phyloP scores from a whole-genome alignment of 2,113 vertebrate species.

The Hepsetus odoe region DNA sequence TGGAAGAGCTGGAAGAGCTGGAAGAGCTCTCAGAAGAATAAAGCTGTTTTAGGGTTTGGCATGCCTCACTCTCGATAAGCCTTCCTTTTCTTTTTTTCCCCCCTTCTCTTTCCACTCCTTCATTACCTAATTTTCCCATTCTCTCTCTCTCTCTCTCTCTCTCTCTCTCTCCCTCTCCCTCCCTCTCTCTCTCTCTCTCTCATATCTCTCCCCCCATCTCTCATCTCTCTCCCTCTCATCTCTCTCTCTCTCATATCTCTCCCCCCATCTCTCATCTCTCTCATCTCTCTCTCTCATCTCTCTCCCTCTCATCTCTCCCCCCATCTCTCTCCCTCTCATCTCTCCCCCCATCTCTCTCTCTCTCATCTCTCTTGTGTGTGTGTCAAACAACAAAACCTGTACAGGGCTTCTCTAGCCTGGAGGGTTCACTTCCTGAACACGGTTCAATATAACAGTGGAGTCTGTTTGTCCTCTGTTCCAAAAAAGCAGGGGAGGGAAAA shows the following conservation, averaged over 20 bases:
- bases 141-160: constrained; percentile 2
- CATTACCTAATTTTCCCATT: constrained; percentile 32
- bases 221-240: constrained; percentile 1
- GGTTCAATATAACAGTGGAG: constrained; percentile 73
- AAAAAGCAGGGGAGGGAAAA: constrained; percentile 29
- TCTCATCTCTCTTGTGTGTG: constrained; percentile 53
- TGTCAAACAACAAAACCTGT: constrained; percentile 49
- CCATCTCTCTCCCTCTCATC: constrained; percentile 4
- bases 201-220: too few relatives aligned
- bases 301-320: too few relatives aligned
- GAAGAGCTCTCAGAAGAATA: background rate
- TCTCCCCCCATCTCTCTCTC: constrained; percentile 41
- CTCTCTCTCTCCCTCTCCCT: constrained; percentile 41
- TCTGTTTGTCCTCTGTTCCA: constrained; percentile 73
- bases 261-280: too few relatives aligned
- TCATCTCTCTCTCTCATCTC: constrained; percentile 27
- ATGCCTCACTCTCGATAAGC: background rate
- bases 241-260: background rate
- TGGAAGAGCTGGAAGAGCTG: background rate
- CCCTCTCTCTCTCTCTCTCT: constrained; percentile 6
- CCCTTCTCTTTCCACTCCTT: constrained; percentile 17
- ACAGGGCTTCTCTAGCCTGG: constrained; percentile 70
- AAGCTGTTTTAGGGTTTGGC: background rate
- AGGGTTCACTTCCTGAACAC: constrained; percentile 76
- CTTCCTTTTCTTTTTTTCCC: background rate